These are phyloP conservation scores for Parapristionchus giblindavisi DNA, from an alignment of 2,888 invertebrate species.

Conservation along the genomic window DNA sequence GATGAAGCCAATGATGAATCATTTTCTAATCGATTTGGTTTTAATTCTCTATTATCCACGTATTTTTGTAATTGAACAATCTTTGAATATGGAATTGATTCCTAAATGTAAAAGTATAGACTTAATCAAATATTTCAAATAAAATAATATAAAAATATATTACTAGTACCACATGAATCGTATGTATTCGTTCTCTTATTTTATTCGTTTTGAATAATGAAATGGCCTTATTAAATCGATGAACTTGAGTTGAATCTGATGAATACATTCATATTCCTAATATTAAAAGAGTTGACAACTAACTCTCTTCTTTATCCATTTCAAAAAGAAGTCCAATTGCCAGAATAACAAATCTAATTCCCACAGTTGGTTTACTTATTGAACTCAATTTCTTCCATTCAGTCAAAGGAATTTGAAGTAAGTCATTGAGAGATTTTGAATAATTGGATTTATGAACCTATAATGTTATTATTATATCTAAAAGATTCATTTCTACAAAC, in stretches of 20 bases:
- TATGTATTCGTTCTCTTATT: not conserved
- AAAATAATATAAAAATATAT: not conserved
- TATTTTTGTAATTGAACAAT: conserved; percentile 50
- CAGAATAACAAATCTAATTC: conserved; percentile 41
- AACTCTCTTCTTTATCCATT: not conserved
- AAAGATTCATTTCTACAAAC: not conserved
- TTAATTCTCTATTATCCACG: conserved; percentile 52
- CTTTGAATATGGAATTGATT: conserved; percentile 42
- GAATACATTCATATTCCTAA: too few species aligned
- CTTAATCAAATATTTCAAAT: not conserved
- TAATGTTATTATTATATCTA: not conserved
- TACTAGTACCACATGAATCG: conserved; percentile 9
- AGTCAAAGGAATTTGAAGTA: conserved; percentile 40
- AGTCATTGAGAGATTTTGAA: not conserved
- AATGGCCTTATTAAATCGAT: not conserved
- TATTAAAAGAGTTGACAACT: too few species aligned
- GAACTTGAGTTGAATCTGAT: too few species aligned
- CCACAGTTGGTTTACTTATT: conserved; percentile 42
- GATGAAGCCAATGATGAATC: conserved; percentile 4
- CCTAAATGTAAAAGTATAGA: conserved; percentile 5
- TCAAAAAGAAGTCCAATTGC: conserved; percentile 43
- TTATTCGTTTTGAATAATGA: conserved; percentile 19
- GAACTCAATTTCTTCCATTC: conserved; percentile 20
- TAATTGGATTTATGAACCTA: conserved; percentile 7
- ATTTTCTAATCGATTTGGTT: conserved; percentile 47